Base-by-base conservation (phyloP, 1,140 invertebrate genomes). In the Teleopsis dalmanni region DNA sequence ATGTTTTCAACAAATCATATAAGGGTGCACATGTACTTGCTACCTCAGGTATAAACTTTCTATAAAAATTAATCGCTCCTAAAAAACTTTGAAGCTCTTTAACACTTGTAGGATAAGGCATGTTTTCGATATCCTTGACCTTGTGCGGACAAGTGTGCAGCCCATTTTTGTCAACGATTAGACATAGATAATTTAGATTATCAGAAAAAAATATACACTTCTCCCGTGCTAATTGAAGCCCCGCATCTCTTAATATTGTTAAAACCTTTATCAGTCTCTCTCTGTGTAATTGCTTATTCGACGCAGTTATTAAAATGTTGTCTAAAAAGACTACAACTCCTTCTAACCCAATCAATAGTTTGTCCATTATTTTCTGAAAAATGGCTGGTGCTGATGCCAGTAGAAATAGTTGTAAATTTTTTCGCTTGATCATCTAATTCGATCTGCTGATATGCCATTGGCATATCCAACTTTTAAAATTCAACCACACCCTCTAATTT, bases 41-140 rank as follows among this genome's bases (percentile, higher is more conserved):
- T 8, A 70, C 47, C 48, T 72, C 62, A 16, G 48, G 51, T 14
- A 71, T 46, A 52, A 72, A 72, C 44, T 60, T 57, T 2, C 52
- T 36, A 54, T 62, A 65, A 54, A 59, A 67, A 51, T 58, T 65
- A 14, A 62, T 50, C 16, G 59, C 37, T 1, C 61, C 61, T 34
- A 64, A 21, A 50, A 64, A 64, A 13, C 56, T 52, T 34, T 56
- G 52, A 33, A 69, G 37, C 37, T 64, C 45, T 5, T 54, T 53
- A 2, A 61, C 34, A 43, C 60, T 51, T 29, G 8, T 43, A 2
- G 61, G 60, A 14, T 31, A 43, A 3, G 54, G 53, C 8, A 52
- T 48, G 22, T 27, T 54, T 38, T 2, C 11, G 21, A 66, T 60
- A 2, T 54, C 52, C 8, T 53, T 47, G 13, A 65, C 50, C 37